A percentile compares a stretch with the other conserved stretches of the same genome.
Conservation (phyloP, 2,888 invertebrate genomes). For the Stenchaetothrips biformis region DNA sequence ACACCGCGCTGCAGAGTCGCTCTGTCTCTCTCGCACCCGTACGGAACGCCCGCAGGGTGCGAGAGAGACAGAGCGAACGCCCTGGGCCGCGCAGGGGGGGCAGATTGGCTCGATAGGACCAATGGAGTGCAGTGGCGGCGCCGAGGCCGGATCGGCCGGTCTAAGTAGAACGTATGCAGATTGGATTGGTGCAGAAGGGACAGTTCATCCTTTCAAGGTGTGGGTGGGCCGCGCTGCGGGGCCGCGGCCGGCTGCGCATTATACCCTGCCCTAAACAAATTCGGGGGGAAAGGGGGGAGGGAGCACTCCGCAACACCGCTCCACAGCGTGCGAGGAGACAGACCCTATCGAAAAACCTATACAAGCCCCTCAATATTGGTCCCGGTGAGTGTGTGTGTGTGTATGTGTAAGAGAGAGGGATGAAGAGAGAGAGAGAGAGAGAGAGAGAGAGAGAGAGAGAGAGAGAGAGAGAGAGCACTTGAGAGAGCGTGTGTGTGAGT, state of each 20-base stretch:
- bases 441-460: no score
- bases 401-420: no score
- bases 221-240: not conserved
- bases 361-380: no score
- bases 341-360: no score
- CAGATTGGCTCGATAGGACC: slow-evolving; percentile 11
- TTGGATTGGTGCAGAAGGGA: not conserved
- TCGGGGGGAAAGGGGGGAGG: not conserved
- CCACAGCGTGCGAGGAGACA: no score
- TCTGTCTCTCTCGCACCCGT: not conserved
- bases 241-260: not conserved
- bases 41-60: not conserved
- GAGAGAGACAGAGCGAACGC: not conserved
- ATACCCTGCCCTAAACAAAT: not conserved
- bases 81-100: not conserved
- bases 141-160: not conserved
- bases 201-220: no score
- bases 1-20: no score
- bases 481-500: not conserved
- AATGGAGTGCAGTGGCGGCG: not conserved
- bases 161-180: slow-evolving; percentile 19
- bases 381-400: no score
- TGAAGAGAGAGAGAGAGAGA: no score
- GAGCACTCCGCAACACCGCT: not conserved
- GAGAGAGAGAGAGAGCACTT: not conserved